phyloP scores from a whole-genome alignment of 2,113 vertebrate genomes.

The Lasiurus cinereus region DNA sequence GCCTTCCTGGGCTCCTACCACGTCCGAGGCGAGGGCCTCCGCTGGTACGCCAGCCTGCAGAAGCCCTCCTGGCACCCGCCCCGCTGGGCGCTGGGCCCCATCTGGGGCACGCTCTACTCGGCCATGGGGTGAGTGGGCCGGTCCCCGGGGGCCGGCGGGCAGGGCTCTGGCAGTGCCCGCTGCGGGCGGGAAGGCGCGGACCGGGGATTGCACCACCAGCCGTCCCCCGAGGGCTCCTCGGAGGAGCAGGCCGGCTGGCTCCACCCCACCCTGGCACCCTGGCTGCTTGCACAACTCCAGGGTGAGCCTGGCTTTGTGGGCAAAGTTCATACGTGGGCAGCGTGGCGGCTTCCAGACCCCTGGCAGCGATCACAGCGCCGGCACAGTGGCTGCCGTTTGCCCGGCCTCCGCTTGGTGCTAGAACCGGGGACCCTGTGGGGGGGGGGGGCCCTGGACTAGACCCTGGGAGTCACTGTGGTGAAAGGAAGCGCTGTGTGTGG shows the following conservation, averaged over 20 bases:
- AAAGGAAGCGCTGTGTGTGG: neutral
- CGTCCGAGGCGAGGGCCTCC: constrained; percentile 81
- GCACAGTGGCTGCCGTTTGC: no score
- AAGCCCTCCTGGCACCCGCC: constrained; percentile 90
- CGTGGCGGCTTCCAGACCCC: rapidly evolving
- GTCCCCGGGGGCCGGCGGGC: neutral
- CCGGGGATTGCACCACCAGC: neutral
- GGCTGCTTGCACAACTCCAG: neutral
- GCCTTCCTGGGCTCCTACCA: constrained; percentile 78
- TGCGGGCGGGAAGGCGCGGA: neutral
- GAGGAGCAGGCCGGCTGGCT: neutral
- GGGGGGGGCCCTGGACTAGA: neutral
- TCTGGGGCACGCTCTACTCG: constrained; percentile 89
- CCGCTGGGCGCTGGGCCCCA: constrained; percentile 86
- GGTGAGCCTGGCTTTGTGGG: rapidly evolving
- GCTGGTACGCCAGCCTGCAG: constrained; percentile 86
- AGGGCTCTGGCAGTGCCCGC: rapidly evolving
- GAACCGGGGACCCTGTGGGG: no score
- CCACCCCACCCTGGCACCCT: neutral
- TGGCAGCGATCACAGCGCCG: rapidly evolving
- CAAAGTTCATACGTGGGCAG: neutral
- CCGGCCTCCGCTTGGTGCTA: no score
- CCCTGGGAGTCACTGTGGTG: rapidly evolving
- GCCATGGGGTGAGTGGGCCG: constrained; percentile 88
- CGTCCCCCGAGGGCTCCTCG: neutral